Percentiles rank a stretch among this genome's conserved stretches.
Conservation (phyloP, 2,888 invertebrate genomes). For the Coelogynopora nodosa region DNA sequence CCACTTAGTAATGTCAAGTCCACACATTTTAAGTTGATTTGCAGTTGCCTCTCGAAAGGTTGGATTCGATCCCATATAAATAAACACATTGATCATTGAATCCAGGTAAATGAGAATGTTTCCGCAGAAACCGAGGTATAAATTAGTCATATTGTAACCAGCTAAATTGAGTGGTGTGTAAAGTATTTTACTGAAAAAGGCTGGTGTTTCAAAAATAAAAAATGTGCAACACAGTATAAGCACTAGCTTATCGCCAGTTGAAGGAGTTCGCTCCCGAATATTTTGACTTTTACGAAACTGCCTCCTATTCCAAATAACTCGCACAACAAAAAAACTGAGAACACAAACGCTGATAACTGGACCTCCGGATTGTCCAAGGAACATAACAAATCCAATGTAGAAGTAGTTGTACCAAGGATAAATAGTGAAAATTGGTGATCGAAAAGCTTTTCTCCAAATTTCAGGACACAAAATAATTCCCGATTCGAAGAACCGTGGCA, state of each 20-base stretch:
- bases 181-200: constrained; percentile 45
- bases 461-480: constrained; percentile 17
- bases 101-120: constrained; percentile 43
- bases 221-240: constrained; percentile 34
- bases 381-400: constrained; percentile 35
- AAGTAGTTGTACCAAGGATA: constrained; percentile 14
- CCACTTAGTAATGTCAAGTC: not conserved
- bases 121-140: constrained; percentile 21
- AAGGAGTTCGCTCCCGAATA: not conserved
- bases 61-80: constrained; percentile 45
- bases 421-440: not conserved
- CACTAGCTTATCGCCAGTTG: constrained; percentile 39
- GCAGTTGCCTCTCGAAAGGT: constrained; percentile 33
- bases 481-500: constrained; percentile 42
- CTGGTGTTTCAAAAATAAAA: constrained; percentile 44
- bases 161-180: not conserved
- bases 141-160: not conserved
- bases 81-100: constrained; percentile 43
- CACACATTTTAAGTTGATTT: not conserved
- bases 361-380: constrained; percentile 41
- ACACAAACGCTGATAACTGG: constrained; percentile 40
- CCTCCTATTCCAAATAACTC: constrained; percentile 36
- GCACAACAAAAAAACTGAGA: constrained; percentile 39
- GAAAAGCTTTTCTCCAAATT: not conserved
- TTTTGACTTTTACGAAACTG: constrained; percentile 37